phyloP scores from a whole-genome alignment of 2,888 invertebrate genomes.

The Lamproptera curius region DNA sequence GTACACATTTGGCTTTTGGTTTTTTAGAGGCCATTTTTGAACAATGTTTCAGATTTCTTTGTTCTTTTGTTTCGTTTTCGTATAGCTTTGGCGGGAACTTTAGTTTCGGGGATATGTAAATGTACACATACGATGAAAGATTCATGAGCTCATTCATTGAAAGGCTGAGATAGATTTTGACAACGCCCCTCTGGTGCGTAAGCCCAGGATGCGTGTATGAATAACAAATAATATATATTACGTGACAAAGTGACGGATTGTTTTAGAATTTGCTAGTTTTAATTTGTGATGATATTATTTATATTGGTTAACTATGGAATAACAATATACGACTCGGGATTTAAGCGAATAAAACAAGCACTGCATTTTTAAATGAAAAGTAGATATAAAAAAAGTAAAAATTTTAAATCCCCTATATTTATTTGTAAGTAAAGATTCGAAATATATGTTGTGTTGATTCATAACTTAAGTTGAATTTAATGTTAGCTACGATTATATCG shows the following conservation, averaged over 20 bases:
- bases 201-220: constrained; percentile 6
- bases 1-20: too few relatives aligned
- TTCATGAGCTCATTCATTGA: constrained; percentile 19
- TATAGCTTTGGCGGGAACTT: constrained; percentile 5
- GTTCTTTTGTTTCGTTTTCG: constrained; percentile 15
- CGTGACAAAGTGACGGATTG: constrained; percentile 2
- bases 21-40: constrained; percentile 16
- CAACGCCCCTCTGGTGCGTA: constrained; percentile 5
- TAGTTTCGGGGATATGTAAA: constrained; percentile 14
- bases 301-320: background rate
- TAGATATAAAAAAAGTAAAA: background rate
- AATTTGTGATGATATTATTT: background rate
- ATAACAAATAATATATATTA: constrained; percentile 10
- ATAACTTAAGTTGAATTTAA: too few relatives aligned
- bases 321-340: too few relatives aligned
- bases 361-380: background rate
- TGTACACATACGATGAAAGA: constrained; percentile 16
- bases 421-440: too few relatives aligned
- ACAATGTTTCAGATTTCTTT: constrained; percentile 12
- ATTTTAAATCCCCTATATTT: too few relatives aligned
- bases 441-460: too few relatives aligned
- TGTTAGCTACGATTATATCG: too few relatives aligned
- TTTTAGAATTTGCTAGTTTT: background rate
- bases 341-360: too few relatives aligned
- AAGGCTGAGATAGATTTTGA: constrained; percentile 19